Evolutionary conservation across 2,797 vertebrate genomes (phyloP), one percentile per base, ranked within the genome.

Genomic region (Pempheris klunzingeri): DNA sequence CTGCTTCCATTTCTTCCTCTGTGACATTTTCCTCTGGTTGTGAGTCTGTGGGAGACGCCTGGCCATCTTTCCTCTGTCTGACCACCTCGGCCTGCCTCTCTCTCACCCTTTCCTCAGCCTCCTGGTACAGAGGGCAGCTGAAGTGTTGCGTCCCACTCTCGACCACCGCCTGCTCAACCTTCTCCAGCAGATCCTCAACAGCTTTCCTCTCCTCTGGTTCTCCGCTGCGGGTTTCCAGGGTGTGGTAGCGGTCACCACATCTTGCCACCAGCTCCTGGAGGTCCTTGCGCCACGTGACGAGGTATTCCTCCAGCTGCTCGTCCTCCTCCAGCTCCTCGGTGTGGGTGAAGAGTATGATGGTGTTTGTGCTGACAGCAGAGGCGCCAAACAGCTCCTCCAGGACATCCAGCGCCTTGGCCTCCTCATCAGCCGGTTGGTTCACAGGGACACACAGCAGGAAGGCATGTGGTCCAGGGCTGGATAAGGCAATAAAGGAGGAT

Each of bases 381-480:
- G 87, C 47, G 44, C 94, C 95, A 0, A 95, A 87, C 20, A 94
- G 86, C 67, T 81, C 70, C 49, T 77, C 70, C 55, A 94, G 84
- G 38, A 71, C 87, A 2, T 83, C 90, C 68, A 95, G 75, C 0
- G 91, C 92, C 44, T 83, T 83, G 49, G 85, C 71, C 71, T 94
- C 93, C 7, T 55, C 80, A 0, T 92, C 88, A 1, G 81, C 60
- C 0, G 89, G 87, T 68, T 77, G 90, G 84, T 94, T 88, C 64
- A 93, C 50, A 1, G 95, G 87, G 41, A 95, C 85, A 7, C 93
- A 95, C 55, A 96, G 88, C 70, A 96, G 87, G 80, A 96, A 94
- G 44, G 87, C 92, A 0, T 95, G 94, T 0, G 95, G 93, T 13
- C 94, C 94, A 0, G 94, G 95, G 77, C 88, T 84, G 10, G 94